A percentile compares a stretch with the other conserved stretches of the same genome.
Conservation (phyloP, 2,888 invertebrate genomes). For the Imbricaverruca yamaguchii region DNA sequence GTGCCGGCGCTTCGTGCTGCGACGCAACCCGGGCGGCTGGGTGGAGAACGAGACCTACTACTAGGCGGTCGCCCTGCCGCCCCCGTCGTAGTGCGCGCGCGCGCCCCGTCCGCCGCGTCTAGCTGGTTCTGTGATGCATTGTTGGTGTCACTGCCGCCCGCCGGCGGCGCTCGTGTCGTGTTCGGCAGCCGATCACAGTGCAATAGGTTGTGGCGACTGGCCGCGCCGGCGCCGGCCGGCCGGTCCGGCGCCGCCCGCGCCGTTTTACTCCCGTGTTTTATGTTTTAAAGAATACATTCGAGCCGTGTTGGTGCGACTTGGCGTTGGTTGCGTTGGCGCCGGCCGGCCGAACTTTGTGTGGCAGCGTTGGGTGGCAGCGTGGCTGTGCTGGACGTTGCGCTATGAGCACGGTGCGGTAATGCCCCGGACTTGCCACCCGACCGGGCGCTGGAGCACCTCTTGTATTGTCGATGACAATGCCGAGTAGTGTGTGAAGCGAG, state of each 20-base stretch:
- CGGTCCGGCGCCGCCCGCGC: not conserved
- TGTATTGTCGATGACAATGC: no score
- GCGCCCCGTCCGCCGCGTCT: not conserved
- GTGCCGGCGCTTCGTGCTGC: constrained; percentile 58
- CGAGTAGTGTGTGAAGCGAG: no score
- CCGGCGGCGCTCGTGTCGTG: no score
- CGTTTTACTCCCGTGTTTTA: constrained; percentile 13
- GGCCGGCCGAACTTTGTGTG: no score
- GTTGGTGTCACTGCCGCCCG: not conserved
- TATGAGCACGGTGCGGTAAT: no score
- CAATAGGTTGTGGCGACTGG: no score
- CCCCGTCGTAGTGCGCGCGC: not conserved
- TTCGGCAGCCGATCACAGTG: not conserved
- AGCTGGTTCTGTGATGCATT: not conserved
- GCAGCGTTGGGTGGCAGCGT: no score
- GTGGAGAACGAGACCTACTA: constrained; percentile 95
- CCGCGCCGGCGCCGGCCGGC: no score
- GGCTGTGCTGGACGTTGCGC: no score
- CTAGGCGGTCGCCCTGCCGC: constrained; percentile 20
- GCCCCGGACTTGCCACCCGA: no score
- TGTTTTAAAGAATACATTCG: constrained; percentile 8
- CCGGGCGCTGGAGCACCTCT: no score
- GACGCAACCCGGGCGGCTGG: constrained; percentile 96
- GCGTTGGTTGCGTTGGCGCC: no score
- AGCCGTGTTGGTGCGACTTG: not conserved